Evolutionary conservation across 2,797 vertebrate species (phyloP), one percentile per base, ranked within the genome.

Genomic region (Eulemur coronatus): DNA sequence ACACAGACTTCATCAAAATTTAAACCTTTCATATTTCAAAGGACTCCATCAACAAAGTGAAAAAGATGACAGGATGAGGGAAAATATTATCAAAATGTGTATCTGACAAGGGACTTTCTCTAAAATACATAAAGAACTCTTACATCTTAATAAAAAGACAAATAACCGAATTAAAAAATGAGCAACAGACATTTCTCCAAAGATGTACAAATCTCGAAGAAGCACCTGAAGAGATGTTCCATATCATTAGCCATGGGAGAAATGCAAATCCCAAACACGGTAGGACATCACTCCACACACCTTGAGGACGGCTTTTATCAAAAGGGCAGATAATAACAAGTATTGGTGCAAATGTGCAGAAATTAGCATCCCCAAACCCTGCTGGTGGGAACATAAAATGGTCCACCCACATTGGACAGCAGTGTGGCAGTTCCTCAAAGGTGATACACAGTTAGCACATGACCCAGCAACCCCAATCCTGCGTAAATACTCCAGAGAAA

Each of bases 331-430:
- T 20, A 18, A 75, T 1, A 46, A 7, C 55, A 75, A 20, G 13
- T 0, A 12, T 18, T 10, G 4, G 79, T 2, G 26, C 84, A 8
- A 26, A 59, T 2, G 8, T 4, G 14, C 18, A 14, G n/a, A 14
- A 26, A 24, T 10, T 10, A 6, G 50, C 2, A 48, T 26, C 33
- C 76, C 57, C 30, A 24, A 4, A 35, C 48, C 0, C 59, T 4
- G 65, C 11, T 28, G 70, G 3, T 3, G 13, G 41, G 38, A 50
- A 6, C 1, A 12, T 0, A 0, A 7, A 28, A 20, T 0, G 4
- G 22, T 5, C 33, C 63, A 33, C 26, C n/a, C 84, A 24, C 5
- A 0, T 1, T 63, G 67, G 17, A 48, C 33, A 15, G 61, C 48
- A 24, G 46, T 17, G 46, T 15, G 35, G 43, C 55, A 35, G 55